Evolutionary conservation across 2,113 vertebrate genomes (phyloP), one percentile per base, ranked within the genome.

Genomic region (Orcinus orca): DNA sequence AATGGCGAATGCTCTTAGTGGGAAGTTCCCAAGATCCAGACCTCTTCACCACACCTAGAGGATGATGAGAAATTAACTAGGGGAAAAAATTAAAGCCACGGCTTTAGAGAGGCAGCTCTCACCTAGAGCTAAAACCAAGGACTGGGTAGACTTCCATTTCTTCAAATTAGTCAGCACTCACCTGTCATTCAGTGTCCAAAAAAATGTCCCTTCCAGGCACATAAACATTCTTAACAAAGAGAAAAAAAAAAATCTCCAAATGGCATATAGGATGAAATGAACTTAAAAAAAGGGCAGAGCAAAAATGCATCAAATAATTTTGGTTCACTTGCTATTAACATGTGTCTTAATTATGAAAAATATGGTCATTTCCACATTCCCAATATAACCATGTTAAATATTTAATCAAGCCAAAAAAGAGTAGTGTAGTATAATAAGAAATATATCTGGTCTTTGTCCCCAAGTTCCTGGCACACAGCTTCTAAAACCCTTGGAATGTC

Each of bases 221-320:
- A 89, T 76, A 74, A 98, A 88, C 73, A 97, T 90, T 89, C 86
- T 92, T 73, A 87, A 80, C 53, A 80, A 80, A 80, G 53, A 12
- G 23, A 5, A 80, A 80, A 80, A 77, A 88, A 82, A 88, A 93
- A 89, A 85, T 0, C 1, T 36, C 44, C 44, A 58, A 13, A 70
- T 29, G 74, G 86, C 70, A 90, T 58, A 73, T 20, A 91, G 63
- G 25, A 4, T 92, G 65, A 93, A 63, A 81, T 44, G n/a, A 85
- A 97, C 74, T 97, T 92, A 95, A 98, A 87, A 83, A 79, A 97
- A 96, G 93, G 60, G 23, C 23, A 92, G 33, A 95, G 68, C 74
- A 21, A 97, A 88, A 92, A 92, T 50, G 4, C 1, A 80, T 71
- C 50, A 92, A 53, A 31, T 94, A 97, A 96, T 88, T 89, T 94